phyloP scores from a whole-genome alignment of 2,113 vertebrate species.

The Apistogramma diplotaenia region DNA sequence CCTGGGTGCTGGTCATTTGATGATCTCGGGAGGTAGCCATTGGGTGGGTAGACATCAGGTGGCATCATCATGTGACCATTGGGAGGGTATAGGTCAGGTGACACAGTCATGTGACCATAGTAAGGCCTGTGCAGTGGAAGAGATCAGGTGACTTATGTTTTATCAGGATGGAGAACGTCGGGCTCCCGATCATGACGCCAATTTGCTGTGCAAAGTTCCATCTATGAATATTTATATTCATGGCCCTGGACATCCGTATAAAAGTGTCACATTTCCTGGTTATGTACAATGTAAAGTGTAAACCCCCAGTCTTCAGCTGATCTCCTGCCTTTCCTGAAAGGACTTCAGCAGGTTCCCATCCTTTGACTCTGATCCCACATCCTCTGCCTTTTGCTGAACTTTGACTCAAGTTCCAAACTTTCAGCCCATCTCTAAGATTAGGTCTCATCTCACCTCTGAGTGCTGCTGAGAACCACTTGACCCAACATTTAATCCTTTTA shows the following conservation, averaged over 20 bases:
- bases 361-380: too few relatives aligned
- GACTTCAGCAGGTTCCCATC: neutral
- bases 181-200: neutral
- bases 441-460: neutral
- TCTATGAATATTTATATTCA: neutral
- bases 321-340: neutral
- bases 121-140: constrained; percentile 50
- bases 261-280: neutral
- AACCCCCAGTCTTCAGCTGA: too few relatives aligned
- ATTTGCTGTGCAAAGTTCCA: neutral
- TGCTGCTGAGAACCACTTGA: neutral
- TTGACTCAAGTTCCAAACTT: neutral
- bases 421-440: neutral
- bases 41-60: constrained; percentile 49
- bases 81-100: constrained; percentile 56
- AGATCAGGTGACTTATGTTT: neutral
- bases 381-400: rapidly evolving
- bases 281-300: neutral
- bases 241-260: neutral
- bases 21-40: constrained; percentile 46
- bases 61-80: constrained; percentile 60
- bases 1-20: constrained; percentile 40
- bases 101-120: constrained; percentile 63
- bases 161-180: neutral
- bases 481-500: neutral